A percentile compares a stretch with the other conserved stretches of the same genome.
Evolutionary conservation across 2,113 vertebrate species (phyloP).

Genomic region (Todiramphus saurophagus): DNA sequence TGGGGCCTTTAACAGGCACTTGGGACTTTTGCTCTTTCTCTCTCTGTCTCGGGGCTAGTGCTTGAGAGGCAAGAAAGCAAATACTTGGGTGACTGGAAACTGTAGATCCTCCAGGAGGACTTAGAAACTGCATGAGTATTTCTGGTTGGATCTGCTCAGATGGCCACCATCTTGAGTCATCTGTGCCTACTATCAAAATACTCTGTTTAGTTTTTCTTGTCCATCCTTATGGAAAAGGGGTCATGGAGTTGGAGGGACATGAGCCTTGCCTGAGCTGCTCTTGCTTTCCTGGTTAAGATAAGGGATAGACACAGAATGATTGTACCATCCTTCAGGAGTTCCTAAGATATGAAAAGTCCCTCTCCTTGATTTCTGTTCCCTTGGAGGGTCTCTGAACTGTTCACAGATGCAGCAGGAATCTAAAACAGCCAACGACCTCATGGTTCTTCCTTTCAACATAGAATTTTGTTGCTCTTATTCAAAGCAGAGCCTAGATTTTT

Average conservation of each 20-base stretch:
- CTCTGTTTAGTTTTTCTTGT: background rate
- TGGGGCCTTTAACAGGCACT: constrained; percentile 52
- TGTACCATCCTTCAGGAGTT: background rate
- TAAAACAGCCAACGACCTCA: background rate
- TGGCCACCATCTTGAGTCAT: background rate
- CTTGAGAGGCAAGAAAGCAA: background rate
- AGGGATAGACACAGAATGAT: background rate
- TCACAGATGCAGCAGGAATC: background rate
- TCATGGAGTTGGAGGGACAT: background rate
- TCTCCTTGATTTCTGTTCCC: background rate
- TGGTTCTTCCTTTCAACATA: background rate
- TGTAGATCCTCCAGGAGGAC: background rate
- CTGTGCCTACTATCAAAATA: background rate
- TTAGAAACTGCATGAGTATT: background rate
- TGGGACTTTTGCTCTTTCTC: constrained; percentile 4
- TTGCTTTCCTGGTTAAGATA: background rate
- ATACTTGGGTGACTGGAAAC: background rate
- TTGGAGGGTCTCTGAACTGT: background rate
- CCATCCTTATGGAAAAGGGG: background rate
- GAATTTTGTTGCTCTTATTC: background rate
- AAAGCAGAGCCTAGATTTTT: background rate
- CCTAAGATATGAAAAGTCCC: background rate
- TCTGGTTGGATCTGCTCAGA: background rate
- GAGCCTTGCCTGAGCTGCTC: background rate
- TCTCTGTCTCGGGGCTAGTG: background rate